Conservation (phyloP, 2,113 vertebrate species). For the Erpornis zantholeuca region DNA sequence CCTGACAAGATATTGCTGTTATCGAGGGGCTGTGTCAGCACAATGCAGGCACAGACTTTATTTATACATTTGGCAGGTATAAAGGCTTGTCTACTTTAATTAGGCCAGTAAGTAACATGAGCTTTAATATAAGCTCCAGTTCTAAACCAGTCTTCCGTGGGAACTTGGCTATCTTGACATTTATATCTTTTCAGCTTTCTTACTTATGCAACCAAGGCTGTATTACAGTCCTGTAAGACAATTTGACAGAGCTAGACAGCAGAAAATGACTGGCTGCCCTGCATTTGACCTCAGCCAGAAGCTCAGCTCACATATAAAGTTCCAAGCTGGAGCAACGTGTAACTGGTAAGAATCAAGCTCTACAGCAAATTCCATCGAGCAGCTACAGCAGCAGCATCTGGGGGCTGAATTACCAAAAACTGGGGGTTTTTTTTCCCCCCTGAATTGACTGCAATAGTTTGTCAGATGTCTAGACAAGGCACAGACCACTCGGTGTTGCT, state of each 20-base stretch:
- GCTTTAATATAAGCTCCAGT: constrained; percentile 61
- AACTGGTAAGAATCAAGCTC: constrained; percentile 56
- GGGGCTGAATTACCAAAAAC: constrained; percentile 28
- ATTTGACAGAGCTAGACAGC: constrained; percentile 66
- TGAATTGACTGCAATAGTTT: not conserved
- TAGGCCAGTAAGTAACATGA: constrained; percentile 70
- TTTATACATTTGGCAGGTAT: constrained; percentile 68
- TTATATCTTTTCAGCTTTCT: constrained; percentile 71
- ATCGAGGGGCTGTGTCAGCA: constrained; percentile 35
- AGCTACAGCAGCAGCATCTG: constrained; percentile 41
- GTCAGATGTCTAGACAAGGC: constrained; percentile 41
- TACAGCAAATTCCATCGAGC: constrained; percentile 45
- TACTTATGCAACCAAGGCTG: constrained; percentile 67
- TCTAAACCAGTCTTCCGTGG: constrained; percentile 69
- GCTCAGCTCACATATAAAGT: constrained; percentile 57
- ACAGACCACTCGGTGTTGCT: not conserved
- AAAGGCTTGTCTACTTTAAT: constrained; percentile 72
- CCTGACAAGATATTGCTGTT: constrained; percentile 54
- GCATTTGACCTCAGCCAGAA: constrained; percentile 58
- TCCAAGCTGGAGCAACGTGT: constrained; percentile 43
- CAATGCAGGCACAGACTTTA: constrained; percentile 58
- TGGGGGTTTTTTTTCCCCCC: not conserved
- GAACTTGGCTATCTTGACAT: constrained; percentile 70
- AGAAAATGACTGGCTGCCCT: constrained; percentile 67
- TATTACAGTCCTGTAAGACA: constrained; percentile 58